Percentiles rank a stretch among this genome's conserved stretches.
Evolutionary conservation across 2,888 invertebrate genomes (phyloP).

Genomic region (Halictus ligatus): DNA sequence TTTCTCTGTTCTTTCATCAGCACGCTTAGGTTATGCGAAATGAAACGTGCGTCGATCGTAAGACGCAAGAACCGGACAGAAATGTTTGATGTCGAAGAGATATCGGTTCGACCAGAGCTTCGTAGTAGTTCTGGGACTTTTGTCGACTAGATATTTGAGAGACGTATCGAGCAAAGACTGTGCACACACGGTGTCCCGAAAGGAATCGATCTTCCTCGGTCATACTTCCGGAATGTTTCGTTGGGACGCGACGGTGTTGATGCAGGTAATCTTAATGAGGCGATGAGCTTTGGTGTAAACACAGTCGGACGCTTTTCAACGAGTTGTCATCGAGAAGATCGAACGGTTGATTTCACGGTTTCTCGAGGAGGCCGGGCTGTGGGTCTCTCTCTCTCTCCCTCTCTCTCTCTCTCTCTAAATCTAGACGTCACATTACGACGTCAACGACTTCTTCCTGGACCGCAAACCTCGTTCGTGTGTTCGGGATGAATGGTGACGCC

Average conservation of each 20-base stretch:
- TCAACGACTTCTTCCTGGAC: conserved; percentile 74
- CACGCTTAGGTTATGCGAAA: too few relatives aligned
- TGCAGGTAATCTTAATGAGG: background rate
- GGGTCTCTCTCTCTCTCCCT: too few relatives aligned
- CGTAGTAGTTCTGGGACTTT: too few relatives aligned
- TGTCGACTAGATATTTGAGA: too few relatives aligned
- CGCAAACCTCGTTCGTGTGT: conserved; percentile 62
- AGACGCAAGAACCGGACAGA: too few relatives aligned
- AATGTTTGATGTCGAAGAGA: too few relatives aligned
- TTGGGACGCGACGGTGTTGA: background rate
- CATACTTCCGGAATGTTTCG: background rate
- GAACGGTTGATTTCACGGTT: conserved; percentile 62
- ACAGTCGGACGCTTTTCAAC: conserved; percentile 39
- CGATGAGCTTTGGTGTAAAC: background rate
- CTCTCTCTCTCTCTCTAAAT: background rate
- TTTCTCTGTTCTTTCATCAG: too few relatives aligned
- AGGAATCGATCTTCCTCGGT: background rate
- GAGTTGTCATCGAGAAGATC: conserved; percentile 66
- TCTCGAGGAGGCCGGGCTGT: conserved; percentile 25
- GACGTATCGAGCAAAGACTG: too few relatives aligned
- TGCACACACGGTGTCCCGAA: too few relatives aligned
- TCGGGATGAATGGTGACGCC: conserved; percentile 71
- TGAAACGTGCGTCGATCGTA: too few relatives aligned
- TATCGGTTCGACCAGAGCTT: too few relatives aligned
- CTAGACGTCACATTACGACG: conserved; percentile 72